Conservation (phyloP, 1,140 invertebrate species). For the Caenorhabditis briggsae region DNA sequence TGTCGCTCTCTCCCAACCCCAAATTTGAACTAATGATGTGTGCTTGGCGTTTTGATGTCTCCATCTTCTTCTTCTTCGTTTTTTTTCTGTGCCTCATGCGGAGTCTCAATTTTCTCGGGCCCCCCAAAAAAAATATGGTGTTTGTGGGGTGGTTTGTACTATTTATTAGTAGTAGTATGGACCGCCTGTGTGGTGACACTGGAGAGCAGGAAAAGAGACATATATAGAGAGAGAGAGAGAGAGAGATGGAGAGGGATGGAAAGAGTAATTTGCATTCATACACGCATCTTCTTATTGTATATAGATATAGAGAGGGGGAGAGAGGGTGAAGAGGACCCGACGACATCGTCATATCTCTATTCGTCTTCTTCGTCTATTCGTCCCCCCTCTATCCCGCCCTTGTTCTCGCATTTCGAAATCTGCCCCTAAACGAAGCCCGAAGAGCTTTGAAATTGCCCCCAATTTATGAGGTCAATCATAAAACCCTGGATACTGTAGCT, state of each 20-base stretch:
- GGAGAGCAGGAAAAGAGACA: background rate
- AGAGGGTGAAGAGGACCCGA: background rate
- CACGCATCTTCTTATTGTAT: conserved; percentile 38
- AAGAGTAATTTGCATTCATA: conserved; percentile 55
- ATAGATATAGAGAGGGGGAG: conserved; percentile 4
- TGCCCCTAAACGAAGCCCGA: background rate
- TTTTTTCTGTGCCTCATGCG: too few species aligned
- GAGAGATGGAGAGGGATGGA: background rate
- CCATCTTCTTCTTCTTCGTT: background rate
- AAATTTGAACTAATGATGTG: conserved; percentile 52
- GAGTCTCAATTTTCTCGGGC: too few species aligned
- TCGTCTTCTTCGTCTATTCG: background rate
- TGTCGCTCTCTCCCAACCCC: background rate
- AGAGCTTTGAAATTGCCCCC: background rate
- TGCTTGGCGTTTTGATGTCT: background rate
- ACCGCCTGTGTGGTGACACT: background rate
- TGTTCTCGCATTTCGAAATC: conserved; percentile 35
- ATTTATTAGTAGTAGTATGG: conserved; percentile 27
- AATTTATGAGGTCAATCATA: too few species aligned
- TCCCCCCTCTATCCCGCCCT: background rate
- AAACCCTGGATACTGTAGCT: too few species aligned
- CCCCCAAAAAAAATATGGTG: background rate
- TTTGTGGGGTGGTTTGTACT: background rate
- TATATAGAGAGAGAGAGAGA: background rate
- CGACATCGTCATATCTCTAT: conserved; percentile 31